Percentiles rank a stretch among this genome's conserved stretches.
These are phyloP conservation scores for Nothoprocta pentlandii DNA, from an alignment of 2,113 vertebrate genomes.

Conservation along the genomic window DNA sequence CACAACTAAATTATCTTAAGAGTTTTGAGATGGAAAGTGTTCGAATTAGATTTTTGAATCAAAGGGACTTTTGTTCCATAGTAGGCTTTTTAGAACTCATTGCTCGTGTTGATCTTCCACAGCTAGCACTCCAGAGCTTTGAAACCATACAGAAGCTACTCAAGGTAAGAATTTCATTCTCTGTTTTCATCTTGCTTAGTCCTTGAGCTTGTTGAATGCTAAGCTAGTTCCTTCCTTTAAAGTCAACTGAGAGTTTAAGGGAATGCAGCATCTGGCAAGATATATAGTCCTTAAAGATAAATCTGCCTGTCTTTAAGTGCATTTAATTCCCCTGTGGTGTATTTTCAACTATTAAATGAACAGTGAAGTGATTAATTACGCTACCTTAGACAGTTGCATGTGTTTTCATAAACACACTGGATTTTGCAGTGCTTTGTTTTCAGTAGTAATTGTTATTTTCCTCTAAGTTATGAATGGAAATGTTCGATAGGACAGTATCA, in stretches of 20 bases:
- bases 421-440: slow-evolving; percentile 12
- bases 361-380: slow-evolving; percentile 33
- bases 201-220: neutral
- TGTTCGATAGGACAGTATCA: neutral
- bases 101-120: slow-evolving; percentile 16
- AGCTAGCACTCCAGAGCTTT: slow-evolving; percentile 95
- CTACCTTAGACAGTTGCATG: neutral
- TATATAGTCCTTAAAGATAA: neutral
- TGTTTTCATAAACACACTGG: neutral
- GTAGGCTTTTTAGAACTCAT: neutral
- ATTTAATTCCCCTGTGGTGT: slow-evolving; percentile 20
- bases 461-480: slow-evolving; percentile 33
- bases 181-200: neutral
- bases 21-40: too few relatives aligned
- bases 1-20: neutral
- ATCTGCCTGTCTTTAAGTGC: neutral
- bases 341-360: slow-evolving; percentile 36
- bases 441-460: neutral
- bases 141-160: slow-evolving; percentile 91
- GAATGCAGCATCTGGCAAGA: slow-evolving; percentile 17
- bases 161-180: slow-evolving; percentile 78
- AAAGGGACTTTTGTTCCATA: neutral
- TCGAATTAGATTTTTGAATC: neutral
- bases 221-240: neutral
- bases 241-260: neutral